Conservation (phyloP, 2,113 vertebrate genomes). For the Salminus brasiliensis region DNA sequence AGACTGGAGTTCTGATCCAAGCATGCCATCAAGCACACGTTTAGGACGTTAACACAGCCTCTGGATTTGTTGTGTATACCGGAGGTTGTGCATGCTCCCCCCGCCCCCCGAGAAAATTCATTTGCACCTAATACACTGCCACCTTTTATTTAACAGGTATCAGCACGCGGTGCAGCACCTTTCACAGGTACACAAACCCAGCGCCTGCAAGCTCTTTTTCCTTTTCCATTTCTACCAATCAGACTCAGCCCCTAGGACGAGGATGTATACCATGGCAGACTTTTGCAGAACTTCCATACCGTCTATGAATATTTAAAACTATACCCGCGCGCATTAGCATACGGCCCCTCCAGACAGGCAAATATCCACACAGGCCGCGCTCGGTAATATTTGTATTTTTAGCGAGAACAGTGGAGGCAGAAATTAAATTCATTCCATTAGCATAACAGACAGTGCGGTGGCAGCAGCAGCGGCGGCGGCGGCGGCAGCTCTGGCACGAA, state of each 20-base stretch:
- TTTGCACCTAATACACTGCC: constrained; percentile 1
- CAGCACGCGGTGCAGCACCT: background rate
- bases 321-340: constrained; percentile 37
- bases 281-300: background rate
- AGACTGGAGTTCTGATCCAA: background rate
- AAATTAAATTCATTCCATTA: constrained; percentile 52
- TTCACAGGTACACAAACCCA: background rate
- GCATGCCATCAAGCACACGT: background rate
- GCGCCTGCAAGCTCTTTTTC: background rate
- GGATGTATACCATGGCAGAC: constrained; percentile 10
- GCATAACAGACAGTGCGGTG: constrained; percentile 44
- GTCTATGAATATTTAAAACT: constrained; percentile 49
- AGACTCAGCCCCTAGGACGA: background rate
- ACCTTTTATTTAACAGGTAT: background rate
- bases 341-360: constrained; percentile 40
- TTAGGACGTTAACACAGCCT: background rate
- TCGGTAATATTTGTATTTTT: constrained; percentile 46
- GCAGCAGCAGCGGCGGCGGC: constrained; percentile 16
- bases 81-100: background rate
- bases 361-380: constrained; percentile 39
- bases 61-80: background rate
- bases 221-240: background rate
- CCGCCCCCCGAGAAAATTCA: background rate
- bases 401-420: constrained; percentile 38
- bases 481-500: constrained; percentile 36